phyloP scores from a whole-genome alignment of 2,888 invertebrate genomes.

The Petrolisthes manimaculis region DNA sequence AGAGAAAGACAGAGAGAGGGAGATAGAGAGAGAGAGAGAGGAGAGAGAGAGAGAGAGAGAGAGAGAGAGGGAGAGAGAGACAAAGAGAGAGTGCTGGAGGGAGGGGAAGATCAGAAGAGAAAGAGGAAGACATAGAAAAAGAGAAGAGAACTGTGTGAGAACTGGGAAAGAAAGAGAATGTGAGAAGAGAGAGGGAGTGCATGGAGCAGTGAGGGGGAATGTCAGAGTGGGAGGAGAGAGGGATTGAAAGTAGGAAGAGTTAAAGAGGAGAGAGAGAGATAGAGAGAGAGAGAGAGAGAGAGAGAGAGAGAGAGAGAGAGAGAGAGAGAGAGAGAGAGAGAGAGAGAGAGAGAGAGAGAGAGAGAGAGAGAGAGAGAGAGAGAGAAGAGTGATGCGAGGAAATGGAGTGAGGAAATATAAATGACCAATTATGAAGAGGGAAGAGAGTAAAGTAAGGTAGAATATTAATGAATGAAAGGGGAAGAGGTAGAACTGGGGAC shows the following conservation, averaged over 20 bases:
- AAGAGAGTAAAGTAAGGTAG: neutral
- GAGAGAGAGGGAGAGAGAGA: slow-evolving; percentile 18
- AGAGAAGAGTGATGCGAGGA: neutral
- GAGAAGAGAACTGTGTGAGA: too few species aligned
- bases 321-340: neutral
- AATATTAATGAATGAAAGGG: neutral
- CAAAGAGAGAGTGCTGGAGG: neutral
- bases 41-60: slow-evolving; percentile 1
- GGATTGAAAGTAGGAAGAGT: neutral
- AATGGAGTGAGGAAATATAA: neutral
- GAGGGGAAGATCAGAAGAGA: neutral
- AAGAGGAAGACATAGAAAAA: neutral
- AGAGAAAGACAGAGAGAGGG: too few species aligned
- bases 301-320: neutral
- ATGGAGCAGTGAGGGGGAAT: too few species aligned
- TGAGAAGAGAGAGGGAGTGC: neutral
- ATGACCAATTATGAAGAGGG: neutral
- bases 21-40: too few species aligned
- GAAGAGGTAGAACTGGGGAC: neutral
- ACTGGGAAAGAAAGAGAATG: neutral
- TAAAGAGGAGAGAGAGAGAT: neutral
- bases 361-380: neutral
- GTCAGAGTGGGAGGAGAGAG: too few species aligned
- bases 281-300: neutral
- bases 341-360: neutral